These are phyloP conservation scores for Agonopterix alstromeriana DNA, from an alignment of 2,888 invertebrate species.

Conservation along the genomic window DNA sequence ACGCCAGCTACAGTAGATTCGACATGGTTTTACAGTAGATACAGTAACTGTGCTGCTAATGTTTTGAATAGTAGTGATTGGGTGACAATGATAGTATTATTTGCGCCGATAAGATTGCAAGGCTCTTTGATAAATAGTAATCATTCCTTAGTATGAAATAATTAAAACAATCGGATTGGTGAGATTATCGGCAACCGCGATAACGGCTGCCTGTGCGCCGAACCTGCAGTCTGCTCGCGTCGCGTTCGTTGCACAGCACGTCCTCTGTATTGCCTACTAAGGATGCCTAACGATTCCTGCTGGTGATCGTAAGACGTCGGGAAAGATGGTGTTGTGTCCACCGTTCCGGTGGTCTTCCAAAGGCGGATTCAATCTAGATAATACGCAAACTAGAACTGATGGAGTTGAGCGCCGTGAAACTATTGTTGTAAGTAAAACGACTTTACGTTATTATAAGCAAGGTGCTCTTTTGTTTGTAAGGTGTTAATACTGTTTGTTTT, in stretches of 20 bases:
- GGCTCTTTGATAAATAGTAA: constrained; percentile 60
- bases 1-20: no score
- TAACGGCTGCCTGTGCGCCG: constrained; percentile 52
- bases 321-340: constrained; percentile 62
- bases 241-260: constrained; percentile 52
- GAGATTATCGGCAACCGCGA: constrained; percentile 61
- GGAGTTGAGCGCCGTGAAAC: constrained; percentile 41
- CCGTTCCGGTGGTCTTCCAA: constrained; percentile 59
- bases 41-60: not conserved
- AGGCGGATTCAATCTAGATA: constrained; percentile 49
- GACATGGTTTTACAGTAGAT: no score
- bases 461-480: not conserved
- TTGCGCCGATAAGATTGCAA: constrained; percentile 65
- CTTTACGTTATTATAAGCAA: not conserved
- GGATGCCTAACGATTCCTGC: constrained; percentile 1
- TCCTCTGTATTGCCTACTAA: not conserved
- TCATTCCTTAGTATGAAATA: constrained; percentile 62
- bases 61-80: constrained; percentile 40
- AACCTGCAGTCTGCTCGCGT: constrained; percentile 46
- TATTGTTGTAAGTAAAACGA: constrained; percentile 46
- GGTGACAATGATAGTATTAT: constrained; percentile 47
- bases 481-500: not conserved
- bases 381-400: constrained; percentile 10
- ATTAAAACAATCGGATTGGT: constrained; percentile 71
- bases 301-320: constrained; percentile 7